A percentile compares a stretch with the other conserved stretches of the same genome.
Conservation (phyloP, 2,113 vertebrate genomes). For the Alligator sinensis region DNA sequence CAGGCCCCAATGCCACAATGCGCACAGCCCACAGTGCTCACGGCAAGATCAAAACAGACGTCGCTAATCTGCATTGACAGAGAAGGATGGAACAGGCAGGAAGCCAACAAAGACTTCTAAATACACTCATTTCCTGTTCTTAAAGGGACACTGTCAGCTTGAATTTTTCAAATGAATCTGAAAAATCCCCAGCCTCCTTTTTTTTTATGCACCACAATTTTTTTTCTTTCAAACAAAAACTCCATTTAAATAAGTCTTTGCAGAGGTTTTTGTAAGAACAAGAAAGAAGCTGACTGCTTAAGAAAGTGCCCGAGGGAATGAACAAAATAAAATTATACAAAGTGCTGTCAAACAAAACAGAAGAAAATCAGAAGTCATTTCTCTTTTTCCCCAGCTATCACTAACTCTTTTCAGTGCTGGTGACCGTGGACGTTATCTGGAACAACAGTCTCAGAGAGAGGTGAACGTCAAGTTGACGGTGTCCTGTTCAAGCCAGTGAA, state of each 20-base stretch:
- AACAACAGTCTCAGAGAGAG: not conserved
- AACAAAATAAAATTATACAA: not conserved
- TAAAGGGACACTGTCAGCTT: accelerated
- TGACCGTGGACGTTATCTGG: not conserved
- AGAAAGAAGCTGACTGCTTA: not conserved
- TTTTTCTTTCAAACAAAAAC: too few relatives aligned
- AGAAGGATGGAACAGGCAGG: not conserved
- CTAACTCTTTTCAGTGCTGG: not conserved
- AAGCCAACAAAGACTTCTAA: not conserved
- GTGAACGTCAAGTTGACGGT: not conserved
- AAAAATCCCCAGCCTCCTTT: too few relatives aligned
- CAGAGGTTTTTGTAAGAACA: not conserved
- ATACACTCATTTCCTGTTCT: not conserved
- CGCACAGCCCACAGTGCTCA: not conserved
- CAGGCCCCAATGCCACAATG: accelerated
- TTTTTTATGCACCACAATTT: not conserved
- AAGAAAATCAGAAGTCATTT: too few relatives aligned
- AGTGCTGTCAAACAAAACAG: not conserved
- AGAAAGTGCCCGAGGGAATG: not conserved
- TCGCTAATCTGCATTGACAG: not conserved
- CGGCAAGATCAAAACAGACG: not conserved
- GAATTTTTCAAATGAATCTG: not conserved
- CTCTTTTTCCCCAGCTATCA: not conserved
- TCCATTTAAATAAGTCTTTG: too few relatives aligned
- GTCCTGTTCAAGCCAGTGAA: not conserved